Percentiles rank a stretch among this genome's conserved stretches.
Evolutionary conservation across 2,888 invertebrate species (phyloP).

Genomic region (Cataglyphis albicans): DNA sequence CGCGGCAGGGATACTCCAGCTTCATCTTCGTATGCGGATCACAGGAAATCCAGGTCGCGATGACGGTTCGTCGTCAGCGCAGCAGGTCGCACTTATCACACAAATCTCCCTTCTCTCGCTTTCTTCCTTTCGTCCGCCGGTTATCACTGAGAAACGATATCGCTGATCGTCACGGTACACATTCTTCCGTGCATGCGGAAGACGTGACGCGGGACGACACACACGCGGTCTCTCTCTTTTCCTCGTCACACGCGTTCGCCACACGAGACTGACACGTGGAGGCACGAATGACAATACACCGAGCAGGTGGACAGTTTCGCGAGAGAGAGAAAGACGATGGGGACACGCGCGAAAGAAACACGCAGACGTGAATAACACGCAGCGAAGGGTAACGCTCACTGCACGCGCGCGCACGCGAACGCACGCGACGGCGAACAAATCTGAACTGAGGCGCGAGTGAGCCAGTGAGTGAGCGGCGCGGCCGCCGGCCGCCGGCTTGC

Average conservation of each 20-base stretch:
- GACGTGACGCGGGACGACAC: constrained; percentile 31
- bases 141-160: constrained; percentile 67
- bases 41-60: constrained; percentile 47
- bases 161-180: constrained; percentile 64
- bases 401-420: constrained; percentile 67
- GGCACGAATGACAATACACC: background rate
- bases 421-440: constrained; percentile 79
- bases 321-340: background rate
- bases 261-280: constrained; percentile 18
- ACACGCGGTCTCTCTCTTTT: constrained; percentile 21
- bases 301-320: background rate
- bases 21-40: constrained; percentile 78
- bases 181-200: constrained; percentile 56
- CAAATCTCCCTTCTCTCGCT: constrained; percentile 12
- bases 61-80: constrained; percentile 58
- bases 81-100: constrained; percentile 53
- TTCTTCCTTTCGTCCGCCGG: constrained; percentile 21
- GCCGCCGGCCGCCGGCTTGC: constrained; percentile 22
- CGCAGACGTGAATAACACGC: constrained; percentile 43
- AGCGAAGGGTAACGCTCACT: constrained; percentile 25
- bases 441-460: constrained; percentile 78
- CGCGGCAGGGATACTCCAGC: constrained; percentile 87
- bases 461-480: constrained; percentile 19
- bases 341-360: background rate
- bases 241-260: constrained; percentile 11